Percentiles rank a stretch among this genome's conserved stretches.
Conservation (phyloP, 2,113 vertebrate species). For the Eurypyga helias region DNA sequence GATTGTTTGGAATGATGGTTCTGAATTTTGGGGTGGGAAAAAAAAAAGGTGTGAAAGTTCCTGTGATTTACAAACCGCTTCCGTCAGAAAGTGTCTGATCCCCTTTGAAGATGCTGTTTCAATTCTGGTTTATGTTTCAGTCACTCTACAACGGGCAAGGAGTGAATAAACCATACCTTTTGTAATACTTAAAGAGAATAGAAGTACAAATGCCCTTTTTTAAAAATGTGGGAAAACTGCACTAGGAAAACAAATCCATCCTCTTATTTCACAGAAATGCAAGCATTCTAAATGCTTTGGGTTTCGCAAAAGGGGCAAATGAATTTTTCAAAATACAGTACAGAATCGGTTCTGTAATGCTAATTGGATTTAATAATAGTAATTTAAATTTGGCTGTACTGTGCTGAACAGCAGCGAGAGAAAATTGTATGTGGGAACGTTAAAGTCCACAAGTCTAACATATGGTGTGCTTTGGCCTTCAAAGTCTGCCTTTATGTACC, state of each 20-base stretch:
- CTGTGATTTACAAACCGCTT: constrained; percentile 32
- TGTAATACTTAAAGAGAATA: neutral
- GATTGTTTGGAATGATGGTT: neutral
- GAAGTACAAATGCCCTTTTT: constrained; percentile 13
- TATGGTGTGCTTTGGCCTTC: constrained; percentile 47
- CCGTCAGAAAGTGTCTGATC: neutral
- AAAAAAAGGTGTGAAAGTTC: neutral
- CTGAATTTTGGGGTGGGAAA: neutral
- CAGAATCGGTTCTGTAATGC: constrained; percentile 33
- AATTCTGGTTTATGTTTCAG: constrained; percentile 16
- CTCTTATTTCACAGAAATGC: constrained; percentile 13
- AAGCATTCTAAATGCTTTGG: neutral
- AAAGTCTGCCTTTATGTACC: neutral
- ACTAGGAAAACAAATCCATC: constrained; percentile 10
- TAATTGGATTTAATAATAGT: constrained; percentile 69
- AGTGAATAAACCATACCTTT: neutral
- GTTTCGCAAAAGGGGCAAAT: constrained; percentile 3
- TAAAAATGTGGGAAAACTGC: constrained; percentile 16
- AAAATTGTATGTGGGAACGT: neutral
- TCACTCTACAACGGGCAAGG: neutral
- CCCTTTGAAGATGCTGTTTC: neutral
- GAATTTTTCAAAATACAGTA: constrained; percentile 34
- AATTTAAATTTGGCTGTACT: constrained; percentile 59
- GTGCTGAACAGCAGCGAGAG: neutral
- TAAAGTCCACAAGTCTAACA: constrained; percentile 42